phyloP scores from a whole-genome alignment of 2,888 invertebrate species.

The Tetropium fuscum region DNA sequence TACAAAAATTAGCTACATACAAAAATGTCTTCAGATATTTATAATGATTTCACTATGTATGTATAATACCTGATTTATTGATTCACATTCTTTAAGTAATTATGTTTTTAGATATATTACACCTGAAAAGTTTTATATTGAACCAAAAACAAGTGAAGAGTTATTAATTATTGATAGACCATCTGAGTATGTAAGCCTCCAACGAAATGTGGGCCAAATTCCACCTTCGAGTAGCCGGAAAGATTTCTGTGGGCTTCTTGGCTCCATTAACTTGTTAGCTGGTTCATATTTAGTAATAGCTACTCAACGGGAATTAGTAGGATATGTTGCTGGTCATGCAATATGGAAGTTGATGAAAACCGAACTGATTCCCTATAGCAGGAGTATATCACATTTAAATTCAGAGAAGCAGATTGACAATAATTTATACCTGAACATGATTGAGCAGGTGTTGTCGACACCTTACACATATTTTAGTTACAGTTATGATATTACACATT shows the following conservation, averaged over 20 bases:
- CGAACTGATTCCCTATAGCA: conserved; percentile 89
- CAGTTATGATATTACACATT: conserved; percentile 92
- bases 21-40: conserved; percentile 52
- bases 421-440: conserved; percentile 85
- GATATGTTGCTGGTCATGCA: conserved; percentile 83
- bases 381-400: conserved; percentile 86
- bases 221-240: conserved; percentile 71
- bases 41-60: conserved; percentile 56
- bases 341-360: conserved; percentile 83
- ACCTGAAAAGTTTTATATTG: conserved; percentile 90
- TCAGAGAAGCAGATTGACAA: conserved; percentile 87
- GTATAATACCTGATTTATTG: conserved; percentile 31
- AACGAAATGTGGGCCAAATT: conserved; percentile 71
- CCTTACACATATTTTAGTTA: conserved; percentile 95
- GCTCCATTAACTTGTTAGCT: conserved; percentile 84
- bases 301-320: conserved; percentile 84
- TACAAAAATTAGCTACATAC: too few species aligned
- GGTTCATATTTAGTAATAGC: conserved; percentile 91
- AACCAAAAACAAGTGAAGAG: conserved; percentile 81
- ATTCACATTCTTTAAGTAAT: conserved; percentile 34
- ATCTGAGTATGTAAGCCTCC: conserved; percentile 56
- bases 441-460: conserved; percentile 83
- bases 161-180: conserved; percentile 88
- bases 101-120: conserved; percentile 82
- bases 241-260: conserved; percentile 89